phyloP scores from a whole-genome alignment of 2,888 invertebrate species.

The Polydesmus complanatus region DNA sequence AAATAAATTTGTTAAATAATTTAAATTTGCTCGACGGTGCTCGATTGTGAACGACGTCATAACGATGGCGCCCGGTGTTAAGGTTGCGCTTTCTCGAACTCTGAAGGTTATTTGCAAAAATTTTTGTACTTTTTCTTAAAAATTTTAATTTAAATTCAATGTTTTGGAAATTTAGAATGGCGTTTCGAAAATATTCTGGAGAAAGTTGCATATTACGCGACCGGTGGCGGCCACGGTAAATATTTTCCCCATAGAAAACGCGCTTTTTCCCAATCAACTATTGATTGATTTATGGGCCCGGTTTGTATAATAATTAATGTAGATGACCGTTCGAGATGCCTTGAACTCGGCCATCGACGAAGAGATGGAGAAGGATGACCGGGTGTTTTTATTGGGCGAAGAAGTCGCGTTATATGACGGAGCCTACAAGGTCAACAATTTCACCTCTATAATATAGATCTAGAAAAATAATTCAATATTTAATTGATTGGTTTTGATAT shows the following conservation, averaged over 20 bases:
- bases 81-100: background rate
- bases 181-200: conserved; percentile 32
- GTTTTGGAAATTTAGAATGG: conserved; percentile 25
- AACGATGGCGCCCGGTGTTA: background rate
- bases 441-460: background rate
- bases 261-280: background rate
- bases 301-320: conserved; percentile 21
- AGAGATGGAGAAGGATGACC: conserved; percentile 84
- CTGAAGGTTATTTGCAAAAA: background rate
- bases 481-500: background rate
- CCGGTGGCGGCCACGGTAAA: conserved; percentile 26
- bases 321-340: conserved; percentile 92
- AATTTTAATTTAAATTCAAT: background rate
- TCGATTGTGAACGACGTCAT: too few relatives aligned
- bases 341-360: conserved; percentile 91
- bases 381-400: conserved; percentile 36
- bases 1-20: too few relatives aligned
- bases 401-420: conserved; percentile 43
- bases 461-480: background rate
- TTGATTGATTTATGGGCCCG: background rate
- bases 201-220: conserved; percentile 38
- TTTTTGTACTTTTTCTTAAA: background rate
- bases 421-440: conserved; percentile 36
- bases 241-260: background rate
- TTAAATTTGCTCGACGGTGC: too few relatives aligned